Percentiles rank a stretch among this genome's conserved stretches.
phyloP scores from a whole-genome alignment of 2,797 vertebrate species.

The Fistularia commersonii region DNA sequence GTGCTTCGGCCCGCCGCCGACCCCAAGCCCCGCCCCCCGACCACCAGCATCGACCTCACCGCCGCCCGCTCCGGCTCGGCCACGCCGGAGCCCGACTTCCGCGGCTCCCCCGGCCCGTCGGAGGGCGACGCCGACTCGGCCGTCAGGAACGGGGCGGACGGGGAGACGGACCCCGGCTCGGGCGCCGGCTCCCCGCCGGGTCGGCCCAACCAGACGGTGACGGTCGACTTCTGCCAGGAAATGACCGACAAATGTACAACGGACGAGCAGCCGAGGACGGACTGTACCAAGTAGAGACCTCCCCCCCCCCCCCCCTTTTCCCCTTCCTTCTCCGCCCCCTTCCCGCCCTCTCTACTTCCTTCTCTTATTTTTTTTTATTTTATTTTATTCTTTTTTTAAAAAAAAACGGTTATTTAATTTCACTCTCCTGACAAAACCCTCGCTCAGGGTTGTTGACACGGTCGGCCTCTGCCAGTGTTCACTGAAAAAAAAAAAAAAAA shows the following conservation, averaged over 20 bases:
- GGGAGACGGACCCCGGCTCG: conserved; percentile 69
- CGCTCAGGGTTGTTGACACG: conserved; percentile 67
- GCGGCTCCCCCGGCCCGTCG: conserved; percentile 74
- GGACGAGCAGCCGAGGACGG: conserved; percentile 95
- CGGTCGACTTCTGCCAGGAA: conserved; percentile 99
- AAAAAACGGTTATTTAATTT: conserved; percentile 76
- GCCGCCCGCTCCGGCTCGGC: conserved; percentile 71
- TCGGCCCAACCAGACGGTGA: conserved; percentile 91
- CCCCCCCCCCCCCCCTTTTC: too few relatives aligned
- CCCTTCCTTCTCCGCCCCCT: too few relatives aligned
- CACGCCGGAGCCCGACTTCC: conserved; percentile 82
- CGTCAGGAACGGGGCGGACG: conserved; percentile 78
- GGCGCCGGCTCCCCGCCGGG: conserved; percentile 82
- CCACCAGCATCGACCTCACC: conserved; percentile 83
- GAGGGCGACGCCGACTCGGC: conserved; percentile 69
- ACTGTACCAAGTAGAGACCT: conserved; percentile 85
- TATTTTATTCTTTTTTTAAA: conserved; percentile 64
- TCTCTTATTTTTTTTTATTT: conserved; percentile 35
- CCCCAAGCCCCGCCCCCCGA: conserved; percentile 58
- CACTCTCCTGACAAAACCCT: conserved; percentile 76
- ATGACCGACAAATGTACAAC: conserved; percentile 99
- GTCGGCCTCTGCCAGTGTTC: conserved; percentile 87
- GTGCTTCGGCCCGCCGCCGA: conserved; percentile 80
- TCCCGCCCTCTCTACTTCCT: too few relatives aligned
- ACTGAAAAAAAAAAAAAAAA: too few relatives aligned